phyloP scores from a whole-genome alignment of 2,797 vertebrate genomes.

The Mormyrus proboscirostris region DNA sequence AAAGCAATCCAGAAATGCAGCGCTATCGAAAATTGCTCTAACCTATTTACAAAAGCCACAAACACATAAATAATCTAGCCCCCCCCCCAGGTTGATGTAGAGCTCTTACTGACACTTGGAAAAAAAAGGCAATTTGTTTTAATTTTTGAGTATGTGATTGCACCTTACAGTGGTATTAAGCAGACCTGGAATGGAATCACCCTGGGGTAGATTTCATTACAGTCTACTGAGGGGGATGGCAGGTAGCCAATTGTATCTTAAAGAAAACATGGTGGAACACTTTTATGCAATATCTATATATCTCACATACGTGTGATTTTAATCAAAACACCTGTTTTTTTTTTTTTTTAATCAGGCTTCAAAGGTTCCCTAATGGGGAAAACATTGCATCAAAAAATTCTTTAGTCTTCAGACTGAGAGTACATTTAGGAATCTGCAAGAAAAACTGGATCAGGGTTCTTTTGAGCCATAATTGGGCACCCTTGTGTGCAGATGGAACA shows the following conservation, averaged over 20 bases:
- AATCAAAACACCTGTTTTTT: conserved; percentile 6
- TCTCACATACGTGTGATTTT: background rate
- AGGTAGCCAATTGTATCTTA: background rate
- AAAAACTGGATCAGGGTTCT: conserved; percentile 26
- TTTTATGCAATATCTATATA: conserved; percentile 14
- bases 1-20: conserved; percentile 24
- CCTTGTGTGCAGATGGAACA: background rate
- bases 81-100: conserved; percentile 23
- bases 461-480: conserved; percentile 11
- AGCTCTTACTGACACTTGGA: conserved; percentile 33
- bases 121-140: conserved; percentile 24
- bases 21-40: conserved; percentile 29
- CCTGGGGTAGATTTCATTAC: background rate
- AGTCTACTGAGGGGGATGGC: conserved; percentile 13
- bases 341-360: background rate
- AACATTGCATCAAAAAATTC: background rate
- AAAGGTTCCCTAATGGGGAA: background rate
- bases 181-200: background rate
- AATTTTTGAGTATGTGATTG: conserved; percentile 26
- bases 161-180: conserved; percentile 14
- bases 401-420: conserved; percentile 28
- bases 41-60: conserved; percentile 37
- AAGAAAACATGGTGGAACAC: background rate
- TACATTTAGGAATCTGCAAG: conserved; percentile 42
- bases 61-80: conserved; percentile 37